Evolutionary conservation across 2,888 invertebrate species (phyloP), one percentile per base, ranked within the genome.

Genomic region (Choreutis nemorana): DNA sequence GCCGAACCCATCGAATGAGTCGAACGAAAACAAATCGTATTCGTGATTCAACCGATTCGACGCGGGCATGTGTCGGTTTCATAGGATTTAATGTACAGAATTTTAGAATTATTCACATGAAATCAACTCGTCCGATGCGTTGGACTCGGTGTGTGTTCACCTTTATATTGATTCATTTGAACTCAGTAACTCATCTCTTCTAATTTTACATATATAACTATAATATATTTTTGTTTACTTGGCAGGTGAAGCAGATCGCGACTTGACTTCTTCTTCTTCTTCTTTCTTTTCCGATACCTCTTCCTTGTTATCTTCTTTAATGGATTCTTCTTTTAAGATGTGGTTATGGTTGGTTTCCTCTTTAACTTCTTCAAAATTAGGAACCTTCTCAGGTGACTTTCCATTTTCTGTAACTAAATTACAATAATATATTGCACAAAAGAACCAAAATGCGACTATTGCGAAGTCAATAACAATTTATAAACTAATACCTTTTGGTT

Each of bases 351-450:
- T 59, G 25, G 58, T 50, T 55, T 81, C 67, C 44, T 75, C 59
- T 51, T 72, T 61, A 43, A 57, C 40, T 45, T 72, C 63, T 36
- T 44, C 34, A 0, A 65, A 70, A n/a, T n/a, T n/a, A n/a, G n/a
- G n/a, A 55, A 75, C 56, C 53, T 59, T 64, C 36, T 68, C 75
- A 2, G 73, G 73, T 10, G 77, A 75, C 48, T 73, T 73, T 18
- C 77, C 77, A 40, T 78, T 77, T 59, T 77, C 77, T 77, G 39
- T 20, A 29, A 30, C 26, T 6, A 23, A 12, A 35, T 20, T 12
- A n/a, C n/a, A n/a, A n/a, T n/a, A n/a, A n/a, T n/a, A n/a, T n/a
- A n/a, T n/a, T n/a, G n/a, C n/a, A n/a, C n/a, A n/a, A n/a, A n/a
- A n/a, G n/a, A n/a, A 8, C 18, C 18, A 18, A 18, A 2, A 1